Conservation (phyloP, 2,888 invertebrate genomes). For the Leptinotarsa juncta region DNA sequence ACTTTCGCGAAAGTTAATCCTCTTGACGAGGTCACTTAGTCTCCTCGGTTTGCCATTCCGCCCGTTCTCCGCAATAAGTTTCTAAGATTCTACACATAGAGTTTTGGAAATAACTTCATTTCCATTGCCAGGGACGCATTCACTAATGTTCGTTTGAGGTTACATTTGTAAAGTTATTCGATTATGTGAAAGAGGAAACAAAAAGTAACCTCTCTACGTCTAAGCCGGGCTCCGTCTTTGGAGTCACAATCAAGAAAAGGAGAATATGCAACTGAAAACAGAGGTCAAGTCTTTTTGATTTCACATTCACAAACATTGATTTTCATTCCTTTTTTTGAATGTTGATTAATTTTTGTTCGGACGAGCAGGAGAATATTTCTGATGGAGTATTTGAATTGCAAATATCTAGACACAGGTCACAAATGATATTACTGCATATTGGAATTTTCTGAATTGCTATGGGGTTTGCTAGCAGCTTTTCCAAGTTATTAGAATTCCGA, state of each 20-base stretch:
- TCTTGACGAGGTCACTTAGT: constrained; percentile 7
- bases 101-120: constrained; percentile 3
- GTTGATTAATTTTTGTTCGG: background rate
- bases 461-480: too few species aligned
- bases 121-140: background rate
- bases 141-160: background rate
- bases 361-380: too few species aligned
- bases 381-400: too few species aligned
- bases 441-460: too few species aligned
- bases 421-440: too few species aligned
- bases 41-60: background rate
- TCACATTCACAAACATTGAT: background rate
- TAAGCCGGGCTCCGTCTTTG: background rate
- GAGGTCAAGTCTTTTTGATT: background rate
- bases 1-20: constrained; percentile 6
- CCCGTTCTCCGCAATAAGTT: background rate
- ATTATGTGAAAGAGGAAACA: background rate
- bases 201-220: background rate
- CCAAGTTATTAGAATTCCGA: too few species aligned
- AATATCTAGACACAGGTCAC: too few species aligned
- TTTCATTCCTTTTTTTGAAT: background rate
- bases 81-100: constrained; percentile 2
- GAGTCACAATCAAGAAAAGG: background rate
- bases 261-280: background rate
- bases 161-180: background rate